Base-by-base conservation (phyloP, 1,140 invertebrate genomes). In the Mycetomoellerius zeteki region DNA sequence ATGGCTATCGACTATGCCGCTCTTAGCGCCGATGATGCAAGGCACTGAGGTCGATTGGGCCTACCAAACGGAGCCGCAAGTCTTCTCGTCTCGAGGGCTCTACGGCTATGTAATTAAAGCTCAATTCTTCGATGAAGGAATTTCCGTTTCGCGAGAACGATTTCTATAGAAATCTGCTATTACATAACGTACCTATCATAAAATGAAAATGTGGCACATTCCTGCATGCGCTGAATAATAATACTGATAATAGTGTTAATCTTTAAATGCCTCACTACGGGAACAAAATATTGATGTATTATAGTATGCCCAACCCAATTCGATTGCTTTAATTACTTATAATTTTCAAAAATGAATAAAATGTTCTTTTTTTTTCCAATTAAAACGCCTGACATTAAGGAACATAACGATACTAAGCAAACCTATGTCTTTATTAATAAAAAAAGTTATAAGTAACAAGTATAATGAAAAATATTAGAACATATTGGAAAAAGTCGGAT, bases 1-100 rank as follows among this genome's bases (percentile, higher is more conserved):
- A 37, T 96, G 96, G 91, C 94, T 97, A 30, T 96, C 96, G 7
- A 96, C 94, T 88, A 92, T 97, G 81, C 97, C 97, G 2, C 89
- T 97, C 14, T 95, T 96, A 1, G 96, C 97, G 0, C 97, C 97
- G 1, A 95, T 97, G 0, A 95, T 97, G 64, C 97, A 97, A 90
- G 96, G 96, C 64, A 96, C 96, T 0, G 90, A 95, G 0, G 95
- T 96, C 81, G 97, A 97, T 91, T 97, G 97, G 97, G 93, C 95
- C 0, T 97, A 97, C 72, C 95, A 96, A 67, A 96, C 96, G 0
- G 96, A 95, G 52, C 93, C 96, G 0, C 97, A 97, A 91, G 96
- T 95, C 82, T 96, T 96, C 92, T 97, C 97, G 0, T 97, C 97
- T 2, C 96, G 95, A 90, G 97, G 97, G 8, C 92, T 97, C 3